These are phyloP conservation scores for Orchesella flavescens DNA, from an alignment of 2,888 invertebrate species.

Conservation along the genomic window DNA sequence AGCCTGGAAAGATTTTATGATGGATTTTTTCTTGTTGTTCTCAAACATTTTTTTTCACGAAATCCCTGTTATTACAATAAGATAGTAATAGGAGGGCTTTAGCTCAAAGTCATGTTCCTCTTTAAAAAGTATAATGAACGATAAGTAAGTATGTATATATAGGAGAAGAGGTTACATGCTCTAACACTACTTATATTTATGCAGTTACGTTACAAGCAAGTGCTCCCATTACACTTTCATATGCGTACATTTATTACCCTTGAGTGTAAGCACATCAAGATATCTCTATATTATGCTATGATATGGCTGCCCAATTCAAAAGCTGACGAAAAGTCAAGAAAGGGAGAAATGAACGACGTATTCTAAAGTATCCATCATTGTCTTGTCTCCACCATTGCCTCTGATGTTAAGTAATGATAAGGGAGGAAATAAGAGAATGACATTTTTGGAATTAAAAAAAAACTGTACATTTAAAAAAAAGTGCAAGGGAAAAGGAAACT, in stretches of 20 bases:
- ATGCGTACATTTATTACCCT: too few species aligned
- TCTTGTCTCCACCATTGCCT: background rate
- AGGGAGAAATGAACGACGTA: slow-evolving; percentile 4
- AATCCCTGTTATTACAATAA: slow-evolving; percentile 2
- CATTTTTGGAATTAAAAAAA: slow-evolving; percentile 8
- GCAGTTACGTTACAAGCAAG: too few species aligned
- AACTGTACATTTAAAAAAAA: too few species aligned
- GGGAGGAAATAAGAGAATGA: background rate
- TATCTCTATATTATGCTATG: too few species aligned
- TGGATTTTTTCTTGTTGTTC: slow-evolving; percentile 58
- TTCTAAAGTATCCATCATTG: slow-evolving; percentile 2
- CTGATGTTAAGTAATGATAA: slow-evolving; percentile 11
- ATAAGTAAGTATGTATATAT: too few species aligned
- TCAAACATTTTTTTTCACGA: slow-evolving; percentile 19
- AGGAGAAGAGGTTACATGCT: too few species aligned
- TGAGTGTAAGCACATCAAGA: too few species aligned
- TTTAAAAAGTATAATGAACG: too few species aligned
- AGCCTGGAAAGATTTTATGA: slow-evolving; percentile 62
- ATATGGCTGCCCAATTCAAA: too few species aligned
- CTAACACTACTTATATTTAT: too few species aligned
- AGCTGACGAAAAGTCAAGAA: background rate
- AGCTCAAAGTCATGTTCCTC: background rate
- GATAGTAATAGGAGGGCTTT: background rate
- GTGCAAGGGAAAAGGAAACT: too few species aligned
- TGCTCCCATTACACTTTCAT: too few species aligned